Base-by-base conservation (phyloP, 2,888 invertebrate species). In the Cephus pygmeus region DNA sequence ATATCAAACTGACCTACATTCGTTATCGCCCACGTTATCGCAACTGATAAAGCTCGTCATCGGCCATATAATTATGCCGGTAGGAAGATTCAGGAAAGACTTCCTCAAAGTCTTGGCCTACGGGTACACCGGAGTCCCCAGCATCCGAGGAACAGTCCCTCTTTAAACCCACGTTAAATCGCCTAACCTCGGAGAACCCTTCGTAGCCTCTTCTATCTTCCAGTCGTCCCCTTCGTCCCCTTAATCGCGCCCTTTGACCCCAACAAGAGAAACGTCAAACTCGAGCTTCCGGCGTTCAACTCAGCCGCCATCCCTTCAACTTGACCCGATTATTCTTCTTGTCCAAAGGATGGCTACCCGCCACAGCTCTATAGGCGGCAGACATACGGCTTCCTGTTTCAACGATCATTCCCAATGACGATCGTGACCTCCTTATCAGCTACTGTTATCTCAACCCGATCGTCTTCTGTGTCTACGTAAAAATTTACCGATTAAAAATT, bases 1-100 rank as follows among this genome's bases (percentile, higher is more conserved):
- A 87, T 91, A 91, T 91, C 91, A 90, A 88, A 88, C 88, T 91
- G 90, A 91, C 91, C 91, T 88, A 91, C 91, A 90, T 91, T 85
- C 83, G 83, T 88, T 90, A 90, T 90, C 91, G 87, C 85, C 79
- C 83, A 83, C 85, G 87, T 88, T 90, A 90, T 90, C 90, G 85
- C 84, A 81, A 85, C 84, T 87, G 90, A 90, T 90, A 89, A 90
- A 86, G 86, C 86, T 85, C 87, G 56, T 87, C 89, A 88, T 90
- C 88, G 89, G 87, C 86, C 87, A 87, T 87, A 87, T 89, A 88
- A 89, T 88, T 89, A 88, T 87, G 84, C 83, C 83, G 83, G 84
- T 84, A 83, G 84, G 87, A 86, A 56, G 83, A 87, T 85, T 56
- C 23, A 56, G 56, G 2, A 23, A 56, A 56, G 56, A 56, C 56